Evolutionary conservation across 1,140 invertebrate genomes (phyloP).

Genomic region (Drosophila sturtevanti): DNA sequence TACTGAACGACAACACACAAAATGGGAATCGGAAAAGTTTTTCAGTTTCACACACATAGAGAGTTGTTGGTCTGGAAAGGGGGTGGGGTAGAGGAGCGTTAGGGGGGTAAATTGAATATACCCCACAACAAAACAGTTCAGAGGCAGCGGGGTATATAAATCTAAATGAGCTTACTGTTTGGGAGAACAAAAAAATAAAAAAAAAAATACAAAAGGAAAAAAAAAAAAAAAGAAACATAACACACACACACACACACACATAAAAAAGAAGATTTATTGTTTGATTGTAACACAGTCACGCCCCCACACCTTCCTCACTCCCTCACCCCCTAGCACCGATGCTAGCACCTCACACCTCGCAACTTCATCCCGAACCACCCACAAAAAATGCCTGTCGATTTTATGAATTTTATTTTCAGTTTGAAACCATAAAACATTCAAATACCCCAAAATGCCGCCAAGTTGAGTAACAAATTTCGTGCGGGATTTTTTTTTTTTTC

Average conservation of each 20-base stretch:
- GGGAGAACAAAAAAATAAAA: conserved; percentile 29
- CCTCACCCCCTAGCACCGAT: neutral
- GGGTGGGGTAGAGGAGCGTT: neutral
- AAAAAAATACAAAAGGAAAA: conserved; percentile 16
- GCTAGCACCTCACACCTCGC: no score
- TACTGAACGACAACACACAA: conserved; percentile 6
- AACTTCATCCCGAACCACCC: conserved; percentile 26
- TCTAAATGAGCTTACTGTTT: conserved; percentile 75
- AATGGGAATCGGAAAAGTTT: conserved; percentile 49
- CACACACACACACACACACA: conserved; percentile 6
- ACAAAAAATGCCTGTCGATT: conserved; percentile 57
- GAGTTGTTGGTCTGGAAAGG: neutral
- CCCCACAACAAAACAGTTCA: conserved; percentile 45
- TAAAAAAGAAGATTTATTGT: conserved; percentile 66
- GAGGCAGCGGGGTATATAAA: conserved; percentile 61
- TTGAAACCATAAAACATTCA: conserved; percentile 73
- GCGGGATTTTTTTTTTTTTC: conserved; percentile 60
- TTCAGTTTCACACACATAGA: conserved; percentile 21
- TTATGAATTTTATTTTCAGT: conserved; percentile 71
- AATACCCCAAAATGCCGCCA: conserved; percentile 47
- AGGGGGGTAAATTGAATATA: conserved; percentile 45
- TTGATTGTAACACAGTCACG: conserved; percentile 59
- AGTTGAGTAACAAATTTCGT: conserved; percentile 21
- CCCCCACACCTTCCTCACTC: neutral
- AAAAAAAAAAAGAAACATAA: no score